Base-by-base conservation (phyloP, 2,888 invertebrate species). In the Agrypnus murinus region DNA sequence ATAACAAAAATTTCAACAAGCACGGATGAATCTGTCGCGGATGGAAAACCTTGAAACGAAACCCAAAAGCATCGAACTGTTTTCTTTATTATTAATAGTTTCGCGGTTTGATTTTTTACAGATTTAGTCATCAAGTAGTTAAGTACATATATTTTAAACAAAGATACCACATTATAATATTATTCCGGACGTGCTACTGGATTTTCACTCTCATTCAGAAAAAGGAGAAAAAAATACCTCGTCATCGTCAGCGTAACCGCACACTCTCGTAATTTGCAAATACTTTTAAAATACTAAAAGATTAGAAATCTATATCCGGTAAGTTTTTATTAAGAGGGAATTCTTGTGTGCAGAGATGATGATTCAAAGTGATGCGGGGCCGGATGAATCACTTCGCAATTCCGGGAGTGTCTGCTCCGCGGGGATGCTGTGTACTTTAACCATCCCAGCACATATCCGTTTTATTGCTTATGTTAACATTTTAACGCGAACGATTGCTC, bases 321-420 rank as follows among this genome's bases (percentile, higher is more conserved):
- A 60, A 10, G 50, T 38, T 31, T 31, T 59, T 25, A 32, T 38
- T 5, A 10, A 48, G 36, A 62, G 58, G 70, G 65, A 65, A 71
- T 65, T 71, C 65, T 50, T 57, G 17, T 25, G 25, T 25, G 46
- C 17, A 32, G 66, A 65, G 66, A 65, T 70, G 66, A 65, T 70
- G 70, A 71, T 65, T 71, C 62, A 66, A 69, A 57, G 25, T 32
- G 32, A 45, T 38, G 12, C 43, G 17, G 25, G 25, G 55, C 50
- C 15, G 45, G 46, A 70, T 71, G 70, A 71, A 71, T 71, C 70
- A 71, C 53, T 62, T 62, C 43, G 66, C 57, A 59, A 71, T 71
- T 65, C 70, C 70, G 66, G 70, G 66, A 62, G 70, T 71, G 70
- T 66, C 63, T 53, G 58, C 65, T 62, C 59, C 9, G 58, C 70